Conservation (phyloP, 2,888 invertebrate species). For the Xylota sylvarum region DNA sequence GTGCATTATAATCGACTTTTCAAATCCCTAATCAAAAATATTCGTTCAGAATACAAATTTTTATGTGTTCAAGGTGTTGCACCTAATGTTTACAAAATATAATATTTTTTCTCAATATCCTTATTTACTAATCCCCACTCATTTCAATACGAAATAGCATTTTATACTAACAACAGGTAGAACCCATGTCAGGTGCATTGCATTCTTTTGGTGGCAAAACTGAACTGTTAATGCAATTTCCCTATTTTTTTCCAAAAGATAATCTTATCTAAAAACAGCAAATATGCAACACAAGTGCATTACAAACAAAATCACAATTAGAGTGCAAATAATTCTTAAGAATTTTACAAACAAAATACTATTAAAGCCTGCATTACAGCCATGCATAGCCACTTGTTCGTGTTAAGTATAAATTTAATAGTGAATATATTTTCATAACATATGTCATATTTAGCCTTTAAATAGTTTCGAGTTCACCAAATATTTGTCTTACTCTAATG, state of each 20-base stretch:
- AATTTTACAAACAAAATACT: slow-evolving; percentile 54
- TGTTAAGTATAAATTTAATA: slow-evolving; percentile 55
- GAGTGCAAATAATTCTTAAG: slow-evolving; percentile 60
- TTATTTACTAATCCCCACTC: neutral
- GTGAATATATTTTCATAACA: slow-evolving; percentile 43
- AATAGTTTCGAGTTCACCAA: slow-evolving; percentile 46
- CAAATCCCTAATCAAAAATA: too few species aligned
- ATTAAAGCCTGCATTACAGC: slow-evolving; percentile 14
- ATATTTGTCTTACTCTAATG: slow-evolving; percentile 57
- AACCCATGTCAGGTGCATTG: slow-evolving; percentile 2
- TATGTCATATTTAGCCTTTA: slow-evolving; percentile 59
- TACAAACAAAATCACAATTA: slow-evolving; percentile 70
- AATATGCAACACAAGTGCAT: slow-evolving; percentile 71
- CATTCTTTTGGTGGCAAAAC: neutral
- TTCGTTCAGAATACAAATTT: too few species aligned
- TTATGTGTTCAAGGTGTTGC: neutral
- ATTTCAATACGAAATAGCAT: neutral
- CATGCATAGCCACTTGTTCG: slow-evolving; percentile 38
- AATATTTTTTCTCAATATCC: neutral
- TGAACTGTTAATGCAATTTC: slow-evolving; percentile 18
- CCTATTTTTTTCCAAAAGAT: slow-evolving; percentile 20
- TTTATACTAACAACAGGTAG: neutral
- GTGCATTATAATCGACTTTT: too few species aligned
- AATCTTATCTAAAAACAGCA: slow-evolving; percentile 66
- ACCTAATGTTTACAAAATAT: neutral